Evolutionary conservation across 1,140 invertebrate species (phyloP), one percentile per base, ranked within the genome.

Genomic region (Asobara japonica): DNA sequence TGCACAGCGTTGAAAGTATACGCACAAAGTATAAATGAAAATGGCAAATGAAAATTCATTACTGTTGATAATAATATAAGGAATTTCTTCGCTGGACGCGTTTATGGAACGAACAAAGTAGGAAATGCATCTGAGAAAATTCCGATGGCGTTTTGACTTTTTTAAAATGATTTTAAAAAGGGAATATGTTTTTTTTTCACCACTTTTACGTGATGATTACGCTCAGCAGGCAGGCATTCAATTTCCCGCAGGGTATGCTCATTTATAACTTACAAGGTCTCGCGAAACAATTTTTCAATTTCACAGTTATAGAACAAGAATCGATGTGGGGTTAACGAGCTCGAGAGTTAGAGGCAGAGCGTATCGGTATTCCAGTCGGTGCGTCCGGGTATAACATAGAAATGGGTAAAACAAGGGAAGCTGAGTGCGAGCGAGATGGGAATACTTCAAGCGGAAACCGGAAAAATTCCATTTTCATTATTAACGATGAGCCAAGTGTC

Each of bases 271-370:
- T 56, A 27, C 51, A 22, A 20, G n/a, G n/a, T 18, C 45, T 51
- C n/a, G 4, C 8, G 45, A 56, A 56, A 56, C 51, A 56, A 56
- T 56, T 56, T 56, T 22, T 56, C 51, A 56, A 56, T 56, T 56
- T 56, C 51, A 56, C 22, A 56, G 51, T 56, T 56, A 56, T 56
- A 56, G 22, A 56, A 56, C 51, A 22, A 27, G 20, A 56, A 56
- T 56, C 51, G 51, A 56, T 56, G 51, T 22, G 51, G 22, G 22
- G 51, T 22, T 56, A 56, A 56, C 51, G 51, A 56, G 51, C 51
- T 56, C 51, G 51, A 8, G 6, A 56, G 51, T 56, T 56, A 22
- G 18, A 56, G 22, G 51, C 51, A 25, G 41, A 45, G 22, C 51
- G 20, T 25, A 56, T 56, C 51, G 51, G 20, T 25, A 56, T 56